Evolutionary conservation across 2,113 vertebrate genomes (phyloP), one percentile per base, ranked within the genome.

Genomic region (Riparia riparia): DNA sequence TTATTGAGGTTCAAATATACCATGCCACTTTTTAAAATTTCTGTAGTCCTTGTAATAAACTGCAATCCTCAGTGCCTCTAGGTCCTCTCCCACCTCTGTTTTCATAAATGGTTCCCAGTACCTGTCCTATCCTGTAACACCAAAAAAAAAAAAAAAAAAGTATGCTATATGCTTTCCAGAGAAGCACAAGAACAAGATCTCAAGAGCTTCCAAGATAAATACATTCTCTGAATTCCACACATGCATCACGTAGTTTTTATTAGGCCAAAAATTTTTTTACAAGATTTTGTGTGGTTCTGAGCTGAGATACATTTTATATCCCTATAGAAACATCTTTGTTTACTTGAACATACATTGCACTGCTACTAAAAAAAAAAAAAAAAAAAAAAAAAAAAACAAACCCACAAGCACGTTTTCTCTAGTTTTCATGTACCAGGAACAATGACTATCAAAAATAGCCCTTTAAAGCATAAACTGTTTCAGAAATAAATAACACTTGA

Each of bases 181-280:
- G 82, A 83, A 95, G 84, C 29, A 61, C 29, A 91, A 83, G 94
- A 89, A 47, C 60, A 63, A 65, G 84, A 66, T 66, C 26, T 32
- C 39, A 34, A 87, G 89, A 85, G 42, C 63, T 69, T 90, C 94
- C 96, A 96, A 93, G 82, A 82, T 64, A 97, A 97, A 96, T 90
- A 93, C 71, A 73, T 96, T 91, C 85, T 76, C 69, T 45, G 34
- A 85, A 96, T 96, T 93, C 95, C 90, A 93, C 88, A 91, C 90
- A 79, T 96, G 91, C 92, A 51, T 39, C 42, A 51, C 0, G 0
- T 20, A 95, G 68, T 17, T 94, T 93, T 93, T 91, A 80, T 82
- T 82, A 71, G 60, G 68, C 60, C 24, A 95, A 80, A 91, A 76
- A 4, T 15, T n/a, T 24, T 12, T 89, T 91, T 77, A 54, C 50